Percentiles rank a stretch among this genome's conserved stretches.
Evolutionary conservation across 2,888 invertebrate species (phyloP).

Genomic region (Chrysotoxum bicinctum): DNA sequence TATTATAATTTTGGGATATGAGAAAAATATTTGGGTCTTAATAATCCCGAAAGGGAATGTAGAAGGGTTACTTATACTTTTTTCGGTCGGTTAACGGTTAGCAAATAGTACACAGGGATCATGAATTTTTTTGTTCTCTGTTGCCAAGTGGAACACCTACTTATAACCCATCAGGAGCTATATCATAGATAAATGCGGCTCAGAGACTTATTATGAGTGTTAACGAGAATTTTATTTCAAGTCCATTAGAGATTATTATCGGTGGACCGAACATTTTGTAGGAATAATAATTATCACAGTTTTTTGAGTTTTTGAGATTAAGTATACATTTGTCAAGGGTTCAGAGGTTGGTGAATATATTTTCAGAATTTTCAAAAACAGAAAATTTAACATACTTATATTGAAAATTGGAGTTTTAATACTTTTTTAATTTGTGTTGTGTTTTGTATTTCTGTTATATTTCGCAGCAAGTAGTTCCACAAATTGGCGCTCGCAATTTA

Average conservation of each 20-base stretch:
- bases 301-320: conserved; percentile 1
- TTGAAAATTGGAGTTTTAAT: too few species aligned
- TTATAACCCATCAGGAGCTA: background rate
- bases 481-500: too few species aligned
- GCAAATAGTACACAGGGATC: background rate
- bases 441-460: too few species aligned
- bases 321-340: background rate
- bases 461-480: too few species aligned
- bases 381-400: too few species aligned
- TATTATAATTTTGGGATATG: conserved; percentile 8
- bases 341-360: background rate
- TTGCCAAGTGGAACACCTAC: conserved; percentile 6
- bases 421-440: too few species aligned
- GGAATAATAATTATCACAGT: conserved; percentile 1
- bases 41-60: conserved; percentile 63
- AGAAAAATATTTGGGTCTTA: conserved; percentile 27
- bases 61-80: conserved; percentile 32
- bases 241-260: conserved; percentile 62
- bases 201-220: conserved; percentile 30
- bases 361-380: too few species aligned
- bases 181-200: background rate
- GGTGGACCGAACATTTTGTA: conserved; percentile 43
- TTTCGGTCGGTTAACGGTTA: background rate
- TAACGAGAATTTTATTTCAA: conserved; percentile 47
- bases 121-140: background rate